A percentile compares a stretch with the other conserved stretches of the same genome.
phyloP scores from a whole-genome alignment of 2,888 invertebrate species.

The Seira ritae region DNA sequence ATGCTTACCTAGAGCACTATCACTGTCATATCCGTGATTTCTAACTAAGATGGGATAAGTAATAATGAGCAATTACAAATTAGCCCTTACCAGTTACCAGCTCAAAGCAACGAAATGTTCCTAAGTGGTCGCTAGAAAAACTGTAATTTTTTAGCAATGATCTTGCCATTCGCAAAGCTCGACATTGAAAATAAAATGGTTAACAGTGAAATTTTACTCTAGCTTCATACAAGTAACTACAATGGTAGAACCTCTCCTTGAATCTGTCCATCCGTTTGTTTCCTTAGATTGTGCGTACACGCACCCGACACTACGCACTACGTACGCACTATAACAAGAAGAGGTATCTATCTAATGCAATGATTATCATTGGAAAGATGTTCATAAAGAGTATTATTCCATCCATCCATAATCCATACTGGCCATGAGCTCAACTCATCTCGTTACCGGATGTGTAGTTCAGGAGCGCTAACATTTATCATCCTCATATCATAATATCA shows the following conservation, averaged over 20 bases:
- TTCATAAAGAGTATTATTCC: too few relatives aligned
- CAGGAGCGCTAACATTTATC: not conserved
- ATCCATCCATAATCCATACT: not conserved
- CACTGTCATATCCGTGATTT: too few relatives aligned
- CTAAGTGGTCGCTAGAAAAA: not conserved
- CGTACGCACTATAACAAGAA: not conserved
- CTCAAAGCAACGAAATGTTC: not conserved
- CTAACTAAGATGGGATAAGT: too few relatives aligned
- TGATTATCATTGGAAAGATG: too few relatives aligned
- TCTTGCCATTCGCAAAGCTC: slow-evolving; percentile 38
- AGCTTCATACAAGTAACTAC: not conserved
- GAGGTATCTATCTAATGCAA: not conserved
- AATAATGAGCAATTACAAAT: not conserved
- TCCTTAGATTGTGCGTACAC: not conserved
- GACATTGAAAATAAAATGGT: slow-evolving; percentile 58
- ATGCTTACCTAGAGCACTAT: too few relatives aligned
- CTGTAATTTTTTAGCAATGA: slow-evolving; percentile 44
- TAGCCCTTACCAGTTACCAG: not conserved
- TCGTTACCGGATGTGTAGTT: slow-evolving; percentile 12
- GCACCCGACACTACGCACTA: not conserved
- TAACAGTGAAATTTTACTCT: slow-evolving; percentile 64
- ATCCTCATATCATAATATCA: not conserved
- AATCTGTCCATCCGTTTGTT: slow-evolving; percentile 61
- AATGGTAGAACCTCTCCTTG: slow-evolving; percentile 35
- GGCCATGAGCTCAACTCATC: slow-evolving; percentile 8